A percentile compares a stretch with the other conserved stretches of the same genome.
phyloP scores from a whole-genome alignment of 2,797 vertebrate species.

The Anableps anableps region DNA sequence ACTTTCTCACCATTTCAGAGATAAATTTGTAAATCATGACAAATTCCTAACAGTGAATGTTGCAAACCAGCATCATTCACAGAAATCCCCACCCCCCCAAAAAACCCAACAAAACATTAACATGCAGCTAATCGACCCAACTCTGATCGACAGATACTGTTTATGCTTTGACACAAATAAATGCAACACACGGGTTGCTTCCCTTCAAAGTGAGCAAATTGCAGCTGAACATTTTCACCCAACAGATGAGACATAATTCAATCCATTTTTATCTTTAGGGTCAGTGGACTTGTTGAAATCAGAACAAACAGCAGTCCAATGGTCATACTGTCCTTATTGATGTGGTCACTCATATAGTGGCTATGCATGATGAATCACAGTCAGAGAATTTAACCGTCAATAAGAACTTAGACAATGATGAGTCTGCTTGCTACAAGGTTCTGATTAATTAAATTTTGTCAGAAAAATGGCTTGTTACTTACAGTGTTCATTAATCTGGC shows the following conservation, averaged over 20 bases:
- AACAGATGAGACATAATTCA: slow-evolving; percentile 33
- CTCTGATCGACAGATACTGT: not conserved
- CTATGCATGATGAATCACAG: slow-evolving; percentile 46
- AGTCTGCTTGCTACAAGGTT: not conserved
- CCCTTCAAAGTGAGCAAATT: slow-evolving; percentile 14
- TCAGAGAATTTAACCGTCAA: slow-evolving; percentile 19
- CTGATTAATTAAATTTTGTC: slow-evolving; percentile 29
- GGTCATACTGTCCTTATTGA: slow-evolving; percentile 17
- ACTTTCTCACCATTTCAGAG: not conserved
- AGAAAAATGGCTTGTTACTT: slow-evolving; percentile 10
- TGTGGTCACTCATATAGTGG: slow-evolving; percentile 32
- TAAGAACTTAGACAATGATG: slow-evolving; percentile 13
- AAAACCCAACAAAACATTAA: too few relatives aligned
- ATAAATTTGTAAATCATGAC: not conserved
- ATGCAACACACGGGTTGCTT: not conserved
- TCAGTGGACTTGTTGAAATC: slow-evolving; percentile 40
- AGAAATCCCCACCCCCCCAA: too few relatives aligned
- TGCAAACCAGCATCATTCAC: not conserved
- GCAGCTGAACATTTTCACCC: slow-evolving; percentile 29
- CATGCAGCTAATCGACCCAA: not conserved
- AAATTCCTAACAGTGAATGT: not conserved
- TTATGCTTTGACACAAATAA: not conserved
- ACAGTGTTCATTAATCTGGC: slow-evolving; percentile 57
- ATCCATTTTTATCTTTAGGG: slow-evolving; percentile 29
- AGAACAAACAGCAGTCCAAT: slow-evolving; percentile 15